Conservation (phyloP, 2,797 vertebrate genomes). For the Lateolabrax maculatus region DNA sequence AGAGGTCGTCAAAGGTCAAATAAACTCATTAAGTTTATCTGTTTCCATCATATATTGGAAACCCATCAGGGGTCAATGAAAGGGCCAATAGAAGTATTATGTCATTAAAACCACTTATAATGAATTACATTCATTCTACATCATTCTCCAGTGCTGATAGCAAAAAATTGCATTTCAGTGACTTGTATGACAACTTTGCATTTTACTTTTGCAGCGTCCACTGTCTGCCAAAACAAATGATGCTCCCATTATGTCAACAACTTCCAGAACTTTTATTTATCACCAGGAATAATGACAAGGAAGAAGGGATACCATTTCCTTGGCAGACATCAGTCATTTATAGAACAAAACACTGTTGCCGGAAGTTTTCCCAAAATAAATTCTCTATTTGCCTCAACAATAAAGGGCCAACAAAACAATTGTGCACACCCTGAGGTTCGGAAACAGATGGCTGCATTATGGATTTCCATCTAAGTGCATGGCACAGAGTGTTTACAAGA, state of each 20-base stretch:
- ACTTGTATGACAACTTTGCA: neutral
- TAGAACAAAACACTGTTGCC: constrained; percentile 32
- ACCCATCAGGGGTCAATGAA: constrained; percentile 48
- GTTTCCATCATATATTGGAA: constrained; percentile 56
- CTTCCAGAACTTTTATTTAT: constrained; percentile 12
- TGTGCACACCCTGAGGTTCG: constrained; percentile 20
- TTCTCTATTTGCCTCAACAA: constrained; percentile 36
- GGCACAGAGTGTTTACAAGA: constrained; percentile 53
- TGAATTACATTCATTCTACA: constrained; percentile 1
- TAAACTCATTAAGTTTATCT: constrained; percentile 70
- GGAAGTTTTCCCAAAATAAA: constrained; percentile 39
- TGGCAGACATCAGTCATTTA: constrained; percentile 40
- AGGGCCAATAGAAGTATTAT: constrained; percentile 32
- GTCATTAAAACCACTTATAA: constrained; percentile 13
- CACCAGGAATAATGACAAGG: constrained; percentile 18
- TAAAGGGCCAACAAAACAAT: constrained; percentile 43
- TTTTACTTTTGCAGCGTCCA: neutral
- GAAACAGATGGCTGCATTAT: constrained; percentile 66
- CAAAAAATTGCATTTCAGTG: neutral
- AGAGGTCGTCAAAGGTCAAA: constrained; percentile 67
- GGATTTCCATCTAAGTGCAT: constrained; percentile 47
- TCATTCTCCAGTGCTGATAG: neutral
- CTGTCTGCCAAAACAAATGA: constrained; percentile 23
- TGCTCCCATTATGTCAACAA: constrained; percentile 23
- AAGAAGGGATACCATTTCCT: constrained; percentile 27